Evolutionary conservation across 2,113 vertebrate genomes (phyloP).

Genomic region (Chaetorhynchus papuensis): DNA sequence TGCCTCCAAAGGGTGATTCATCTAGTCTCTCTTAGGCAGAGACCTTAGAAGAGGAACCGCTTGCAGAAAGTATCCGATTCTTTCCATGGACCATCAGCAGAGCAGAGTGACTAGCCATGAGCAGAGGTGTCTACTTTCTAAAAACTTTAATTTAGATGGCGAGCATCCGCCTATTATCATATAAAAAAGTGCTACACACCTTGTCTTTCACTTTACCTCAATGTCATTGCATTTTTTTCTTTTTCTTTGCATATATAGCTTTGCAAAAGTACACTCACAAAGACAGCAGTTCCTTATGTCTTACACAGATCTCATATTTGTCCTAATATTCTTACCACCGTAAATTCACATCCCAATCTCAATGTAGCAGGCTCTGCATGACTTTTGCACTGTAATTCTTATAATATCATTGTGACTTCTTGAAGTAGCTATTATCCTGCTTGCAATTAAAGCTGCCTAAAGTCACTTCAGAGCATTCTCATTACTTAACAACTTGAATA

Average conservation of each 20-base stretch:
- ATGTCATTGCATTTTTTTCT: neutral
- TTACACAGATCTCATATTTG: neutral
- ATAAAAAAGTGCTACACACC: neutral
- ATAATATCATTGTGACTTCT: neutral
- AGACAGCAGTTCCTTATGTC: neutral
- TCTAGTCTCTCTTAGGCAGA: neutral
- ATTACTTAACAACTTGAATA: constrained; percentile 3
- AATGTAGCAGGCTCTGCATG: neutral
- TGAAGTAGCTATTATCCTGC: constrained; percentile 18
- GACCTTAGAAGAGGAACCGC: neutral
- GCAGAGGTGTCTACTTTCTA: neutral
- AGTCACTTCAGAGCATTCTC: constrained; percentile 9
- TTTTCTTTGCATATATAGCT: neutral
- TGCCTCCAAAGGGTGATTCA: neutral
- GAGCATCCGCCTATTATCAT: neutral
- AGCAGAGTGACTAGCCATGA: neutral
- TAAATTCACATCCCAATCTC: neutral
- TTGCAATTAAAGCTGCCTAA: constrained; percentile 37
- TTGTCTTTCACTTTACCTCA: neutral
- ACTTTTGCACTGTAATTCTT: constrained; percentile 29
- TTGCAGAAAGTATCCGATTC: neutral
- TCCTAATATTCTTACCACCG: neutral
- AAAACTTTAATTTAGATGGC: neutral
- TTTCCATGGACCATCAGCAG: neutral
- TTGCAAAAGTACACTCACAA: neutral